Evolutionary conservation across 2,113 vertebrate genomes (phyloP).

Genomic region (Misgurnus mizolepis): DNA sequence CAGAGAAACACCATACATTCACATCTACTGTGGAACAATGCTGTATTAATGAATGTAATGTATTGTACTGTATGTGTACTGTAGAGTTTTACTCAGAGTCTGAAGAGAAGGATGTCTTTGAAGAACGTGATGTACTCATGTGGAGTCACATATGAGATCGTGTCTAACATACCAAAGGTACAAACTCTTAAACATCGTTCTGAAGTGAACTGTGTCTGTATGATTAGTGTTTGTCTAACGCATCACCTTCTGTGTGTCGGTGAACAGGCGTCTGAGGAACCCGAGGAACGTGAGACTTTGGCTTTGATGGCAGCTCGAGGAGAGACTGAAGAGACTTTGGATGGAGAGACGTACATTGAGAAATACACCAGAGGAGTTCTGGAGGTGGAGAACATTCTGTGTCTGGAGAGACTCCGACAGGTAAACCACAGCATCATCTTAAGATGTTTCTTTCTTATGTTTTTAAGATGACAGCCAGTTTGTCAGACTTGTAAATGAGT

Average conservation of each 20-base stretch:
- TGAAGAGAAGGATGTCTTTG: slow-evolving; percentile 94
- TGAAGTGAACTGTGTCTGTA: background rate
- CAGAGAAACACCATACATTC: background rate
- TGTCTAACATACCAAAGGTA: slow-evolving; percentile 99
- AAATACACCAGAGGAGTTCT: slow-evolving; percentile 92
- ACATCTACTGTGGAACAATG: background rate
- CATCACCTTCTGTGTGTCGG: background rate
- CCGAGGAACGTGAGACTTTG: slow-evolving; percentile 92
- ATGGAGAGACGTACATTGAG: slow-evolving; percentile 95
- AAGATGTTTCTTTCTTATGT: too few species aligned
- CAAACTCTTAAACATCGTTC: background rate
- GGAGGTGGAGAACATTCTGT: slow-evolving; percentile 94
- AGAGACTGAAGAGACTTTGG: slow-evolving; percentile 81
- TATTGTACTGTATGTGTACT: slow-evolving; percentile 38
- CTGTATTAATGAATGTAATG: background rate
- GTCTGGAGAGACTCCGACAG: slow-evolving; percentile 92
- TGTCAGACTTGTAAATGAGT: too few species aligned
- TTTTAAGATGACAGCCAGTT: too few species aligned
- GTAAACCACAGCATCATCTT: slow-evolving; percentile 55
- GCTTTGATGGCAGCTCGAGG: slow-evolving; percentile 93
- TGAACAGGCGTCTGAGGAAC: slow-evolving; percentile 92
- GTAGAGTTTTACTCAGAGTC: slow-evolving; percentile 97
- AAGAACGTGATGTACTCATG: slow-evolving; percentile 90
- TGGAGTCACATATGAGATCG: slow-evolving; percentile 95
- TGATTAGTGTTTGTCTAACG: background rate